Evolutionary conservation across 2,113 vertebrate species (phyloP).

Genomic region (Myotis lucifugus): DNA sequence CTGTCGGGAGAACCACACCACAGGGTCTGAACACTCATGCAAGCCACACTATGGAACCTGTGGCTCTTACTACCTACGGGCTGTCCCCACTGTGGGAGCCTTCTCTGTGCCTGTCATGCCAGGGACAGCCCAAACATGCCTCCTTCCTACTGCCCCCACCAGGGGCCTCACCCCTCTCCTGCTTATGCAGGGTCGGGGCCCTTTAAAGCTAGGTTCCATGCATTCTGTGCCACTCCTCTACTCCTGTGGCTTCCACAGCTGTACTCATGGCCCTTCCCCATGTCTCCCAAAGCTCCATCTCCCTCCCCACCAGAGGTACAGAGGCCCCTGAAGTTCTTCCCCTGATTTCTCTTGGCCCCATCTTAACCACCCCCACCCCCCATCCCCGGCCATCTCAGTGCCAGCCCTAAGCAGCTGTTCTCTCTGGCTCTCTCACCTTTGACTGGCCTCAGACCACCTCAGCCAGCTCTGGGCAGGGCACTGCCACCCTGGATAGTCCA

Average conservation of each 20-base stretch:
- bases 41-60: accelerated
- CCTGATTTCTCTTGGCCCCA: neutral
- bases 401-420: neutral
- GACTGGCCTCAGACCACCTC: neutral
- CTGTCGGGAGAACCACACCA: neutral
- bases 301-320: neutral
- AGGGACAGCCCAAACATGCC: too few species aligned
- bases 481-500: neutral
- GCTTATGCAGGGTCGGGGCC: neutral
- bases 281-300: neutral
- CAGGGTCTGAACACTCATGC: neutral
- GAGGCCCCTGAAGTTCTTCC: neutral
- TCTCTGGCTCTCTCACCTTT: neutral
- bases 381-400: neutral
- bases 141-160: neutral
- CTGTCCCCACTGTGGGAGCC: neutral
- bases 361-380: neutral
- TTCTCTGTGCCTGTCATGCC: neutral
- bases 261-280: too few species aligned
- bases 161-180: neutral
- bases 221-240: neutral
- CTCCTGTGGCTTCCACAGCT: neutral
- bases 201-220: neutral
- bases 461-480: neutral
- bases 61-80: neutral